phyloP scores from a whole-genome alignment of 1,140 invertebrate genomes.

The Caenorhabditis remanei region DNA sequence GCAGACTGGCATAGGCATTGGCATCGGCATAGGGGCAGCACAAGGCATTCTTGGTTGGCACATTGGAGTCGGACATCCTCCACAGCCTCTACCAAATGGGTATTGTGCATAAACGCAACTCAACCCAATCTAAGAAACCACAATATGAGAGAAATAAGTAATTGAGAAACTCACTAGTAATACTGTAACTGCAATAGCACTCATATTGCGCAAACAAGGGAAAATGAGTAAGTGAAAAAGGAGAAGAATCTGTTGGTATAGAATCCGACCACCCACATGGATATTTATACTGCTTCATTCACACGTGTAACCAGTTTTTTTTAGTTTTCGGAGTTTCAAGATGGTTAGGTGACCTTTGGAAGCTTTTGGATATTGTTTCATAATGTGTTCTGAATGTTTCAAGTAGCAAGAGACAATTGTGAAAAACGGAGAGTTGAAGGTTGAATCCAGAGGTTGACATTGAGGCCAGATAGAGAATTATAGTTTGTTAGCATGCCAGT shows the following conservation, averaged over 20 bases:
- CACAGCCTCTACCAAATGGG: conserved; percentile 52
- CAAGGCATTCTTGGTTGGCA: conserved; percentile 51
- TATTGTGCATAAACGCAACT: conserved; percentile 19
- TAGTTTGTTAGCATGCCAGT: too few relatives aligned
- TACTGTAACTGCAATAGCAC: not conserved
- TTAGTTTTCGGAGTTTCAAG: conserved; percentile 31
- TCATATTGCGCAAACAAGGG: conserved; percentile 31
- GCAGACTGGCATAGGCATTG: conserved; percentile 44
- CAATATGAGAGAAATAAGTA: not conserved
- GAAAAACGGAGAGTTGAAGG: conserved; percentile 8
- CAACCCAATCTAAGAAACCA: not conserved
- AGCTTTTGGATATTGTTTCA: not conserved
- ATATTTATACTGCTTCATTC: conserved; percentile 45
- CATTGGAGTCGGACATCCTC: conserved; percentile 52
- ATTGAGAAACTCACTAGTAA: not conserved
- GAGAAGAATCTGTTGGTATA: conserved; percentile 10
- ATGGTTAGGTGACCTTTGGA: conserved; percentile 11
- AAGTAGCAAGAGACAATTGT: not conserved
- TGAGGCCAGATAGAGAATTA: not conserved
- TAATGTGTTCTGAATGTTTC: conserved; percentile 10
- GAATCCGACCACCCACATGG: conserved; percentile 17
- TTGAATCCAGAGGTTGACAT: not conserved
- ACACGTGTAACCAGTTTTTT: conserved; percentile 50
- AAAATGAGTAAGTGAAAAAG: not conserved
- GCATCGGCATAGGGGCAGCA: conserved; percentile 33